A percentile compares a stretch with the other conserved stretches of the same genome.
Conservation (phyloP, 1,140 invertebrate species). For the Physella acuta region DNA sequence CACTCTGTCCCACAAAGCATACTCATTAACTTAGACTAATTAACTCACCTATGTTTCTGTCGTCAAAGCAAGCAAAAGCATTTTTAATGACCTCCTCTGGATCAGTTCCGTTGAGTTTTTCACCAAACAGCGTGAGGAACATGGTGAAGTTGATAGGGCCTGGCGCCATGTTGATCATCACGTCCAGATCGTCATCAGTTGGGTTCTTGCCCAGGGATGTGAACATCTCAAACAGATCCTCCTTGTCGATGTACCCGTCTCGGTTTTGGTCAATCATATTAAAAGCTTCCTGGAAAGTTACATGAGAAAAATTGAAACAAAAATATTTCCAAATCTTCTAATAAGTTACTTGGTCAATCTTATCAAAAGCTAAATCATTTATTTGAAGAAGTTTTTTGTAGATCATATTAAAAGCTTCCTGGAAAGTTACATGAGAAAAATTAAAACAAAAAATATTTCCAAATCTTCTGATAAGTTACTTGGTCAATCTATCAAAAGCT, state of each 20-base stretch:
- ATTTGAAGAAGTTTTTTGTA: constrained; percentile 86
- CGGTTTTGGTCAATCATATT: constrained; percentile 96
- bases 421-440: constrained; percentile 67
- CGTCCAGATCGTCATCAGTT: constrained; percentile 63
- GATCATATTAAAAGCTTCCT: constrained; percentile 99
- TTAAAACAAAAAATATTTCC: background rate
- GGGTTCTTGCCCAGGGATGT: constrained; percentile 80
- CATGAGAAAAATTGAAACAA: constrained; percentile 9
- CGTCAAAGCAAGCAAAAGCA: constrained; percentile 67
- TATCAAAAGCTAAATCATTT: too few relatives aligned
- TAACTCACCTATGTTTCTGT: constrained; percentile 60
- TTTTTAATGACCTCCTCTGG: constrained; percentile 68
- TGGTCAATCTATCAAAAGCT: too few relatives aligned
- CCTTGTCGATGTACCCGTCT: constrained; percentile 98
- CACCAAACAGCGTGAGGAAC: constrained; percentile 68
- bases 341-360: too few relatives aligned
- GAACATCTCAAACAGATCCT: constrained; percentile 97
- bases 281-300: constrained; percentile 97
- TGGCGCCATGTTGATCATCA: constrained; percentile 67
- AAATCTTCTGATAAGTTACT: too few relatives aligned
- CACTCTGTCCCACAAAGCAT: too few relatives aligned
- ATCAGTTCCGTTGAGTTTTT: constrained; percentile 67
- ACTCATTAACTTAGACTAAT: background rate
- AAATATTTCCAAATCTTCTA: too few relatives aligned
- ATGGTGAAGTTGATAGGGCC: constrained; percentile 71